phyloP scores from a whole-genome alignment of 2,113 vertebrate genomes.

The Mormyrus iriodes region DNA sequence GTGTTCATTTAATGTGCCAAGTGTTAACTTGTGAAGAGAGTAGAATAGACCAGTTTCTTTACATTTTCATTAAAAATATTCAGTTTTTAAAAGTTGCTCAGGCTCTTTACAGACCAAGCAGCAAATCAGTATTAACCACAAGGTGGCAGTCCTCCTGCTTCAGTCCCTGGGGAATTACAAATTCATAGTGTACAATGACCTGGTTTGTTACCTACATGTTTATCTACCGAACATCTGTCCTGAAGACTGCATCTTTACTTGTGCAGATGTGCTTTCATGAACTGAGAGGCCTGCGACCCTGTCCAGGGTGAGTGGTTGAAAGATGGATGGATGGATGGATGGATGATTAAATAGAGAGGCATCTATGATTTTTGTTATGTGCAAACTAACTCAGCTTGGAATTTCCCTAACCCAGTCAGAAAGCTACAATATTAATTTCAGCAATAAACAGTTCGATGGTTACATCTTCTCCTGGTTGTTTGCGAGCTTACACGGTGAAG shows the following conservation, averaged over 20 bases:
- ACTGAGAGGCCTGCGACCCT: neutral
- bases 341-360: neutral
- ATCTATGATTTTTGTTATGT: neutral
- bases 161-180: neutral
- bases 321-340: neutral
- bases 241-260: neutral
- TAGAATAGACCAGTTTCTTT: neutral
- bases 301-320: neutral
- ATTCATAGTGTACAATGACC: neutral
- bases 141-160: neutral
- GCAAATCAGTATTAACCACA: neutral
- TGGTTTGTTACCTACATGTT: neutral
- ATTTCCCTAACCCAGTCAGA: neutral
- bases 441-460: neutral
- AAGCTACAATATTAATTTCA: neutral
- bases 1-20: constrained; percentile 14
- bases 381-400: neutral
- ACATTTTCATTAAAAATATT: neutral
- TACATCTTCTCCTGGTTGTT: neutral
- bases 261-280: neutral
- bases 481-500: neutral
- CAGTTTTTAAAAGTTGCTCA: neutral
- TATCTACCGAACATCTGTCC: neutral
- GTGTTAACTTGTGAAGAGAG: neutral
- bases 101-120: neutral